Evolutionary conservation across 2,113 vertebrate species (phyloP).

Genomic region (Leptobrachium leishanense): DNA sequence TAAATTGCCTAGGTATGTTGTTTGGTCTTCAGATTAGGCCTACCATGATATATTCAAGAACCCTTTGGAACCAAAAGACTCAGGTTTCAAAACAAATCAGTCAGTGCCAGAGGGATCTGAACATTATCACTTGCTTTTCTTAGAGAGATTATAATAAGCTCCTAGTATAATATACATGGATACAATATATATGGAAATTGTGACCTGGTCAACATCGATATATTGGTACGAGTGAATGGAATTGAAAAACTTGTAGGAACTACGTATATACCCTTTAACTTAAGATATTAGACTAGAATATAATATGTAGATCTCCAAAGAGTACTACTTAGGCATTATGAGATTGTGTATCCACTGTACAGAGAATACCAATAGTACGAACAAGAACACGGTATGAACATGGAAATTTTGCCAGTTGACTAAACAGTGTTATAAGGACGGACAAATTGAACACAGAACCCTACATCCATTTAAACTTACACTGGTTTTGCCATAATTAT

Average conservation of each 20-base stretch:
- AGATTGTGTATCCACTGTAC: slow-evolving; percentile 33
- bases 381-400: slow-evolving; percentile 65
- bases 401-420: slow-evolving; percentile 58
- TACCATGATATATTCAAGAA: background rate
- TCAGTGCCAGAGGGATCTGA: background rate
- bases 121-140: background rate
- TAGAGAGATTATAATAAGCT: background rate
- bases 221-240: background rate
- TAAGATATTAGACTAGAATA: background rate
- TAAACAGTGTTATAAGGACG: slow-evolving; percentile 66
- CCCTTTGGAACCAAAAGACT: background rate
- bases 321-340: background rate
- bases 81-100: background rate
- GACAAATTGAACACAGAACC: slow-evolving; percentile 65
- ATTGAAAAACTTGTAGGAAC: background rate
- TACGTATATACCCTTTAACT: background rate
- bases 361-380: slow-evolving; percentile 65
- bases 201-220: background rate
- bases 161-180: background rate
- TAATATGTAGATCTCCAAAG: background rate
- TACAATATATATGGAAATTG: background rate
- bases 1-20: background rate
- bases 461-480: slow-evolving; percentile 55
- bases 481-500: slow-evolving; percentile 43
- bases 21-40: background rate